Evolutionary conservation across 2,113 vertebrate species (phyloP).

Genomic region (Coptodon bakossiorum): DNA sequence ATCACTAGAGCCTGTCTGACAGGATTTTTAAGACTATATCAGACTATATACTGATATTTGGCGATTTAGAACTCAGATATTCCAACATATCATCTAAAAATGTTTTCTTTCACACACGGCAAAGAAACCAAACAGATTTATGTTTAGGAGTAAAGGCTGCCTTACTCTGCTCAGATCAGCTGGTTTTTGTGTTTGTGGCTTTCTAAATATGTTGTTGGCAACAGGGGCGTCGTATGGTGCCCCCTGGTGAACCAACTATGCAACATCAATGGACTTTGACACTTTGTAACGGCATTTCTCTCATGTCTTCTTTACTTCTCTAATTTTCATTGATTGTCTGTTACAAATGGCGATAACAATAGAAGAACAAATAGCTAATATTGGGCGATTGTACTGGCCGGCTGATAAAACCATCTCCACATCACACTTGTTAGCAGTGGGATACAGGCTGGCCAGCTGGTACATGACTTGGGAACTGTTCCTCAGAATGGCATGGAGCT

Average conservation of each 20-base stretch:
- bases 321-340: neutral
- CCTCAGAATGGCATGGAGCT: constrained; percentile 89
- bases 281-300: neutral
- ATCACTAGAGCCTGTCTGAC: neutral
- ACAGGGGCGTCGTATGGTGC: neutral
- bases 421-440: constrained; percentile 7
- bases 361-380: neutral
- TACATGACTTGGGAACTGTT: constrained; percentile 89
- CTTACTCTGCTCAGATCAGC: neutral
- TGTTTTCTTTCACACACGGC: neutral
- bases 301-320: neutral
- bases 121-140: neutral
- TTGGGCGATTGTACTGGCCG: neutral
- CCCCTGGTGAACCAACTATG: neutral
- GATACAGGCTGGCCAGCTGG: constrained; percentile 93
- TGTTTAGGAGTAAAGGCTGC: neutral
- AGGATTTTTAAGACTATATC: neutral
- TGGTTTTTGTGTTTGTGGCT: neutral
- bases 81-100: neutral
- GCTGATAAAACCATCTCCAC: neutral
- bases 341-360: neutral
- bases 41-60: neutral
- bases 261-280: neutral
- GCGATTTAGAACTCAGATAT: neutral
- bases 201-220: neutral